Conservation (phyloP, 2,113 vertebrate genomes). For the Ptychochromis oligacanthus region DNA sequence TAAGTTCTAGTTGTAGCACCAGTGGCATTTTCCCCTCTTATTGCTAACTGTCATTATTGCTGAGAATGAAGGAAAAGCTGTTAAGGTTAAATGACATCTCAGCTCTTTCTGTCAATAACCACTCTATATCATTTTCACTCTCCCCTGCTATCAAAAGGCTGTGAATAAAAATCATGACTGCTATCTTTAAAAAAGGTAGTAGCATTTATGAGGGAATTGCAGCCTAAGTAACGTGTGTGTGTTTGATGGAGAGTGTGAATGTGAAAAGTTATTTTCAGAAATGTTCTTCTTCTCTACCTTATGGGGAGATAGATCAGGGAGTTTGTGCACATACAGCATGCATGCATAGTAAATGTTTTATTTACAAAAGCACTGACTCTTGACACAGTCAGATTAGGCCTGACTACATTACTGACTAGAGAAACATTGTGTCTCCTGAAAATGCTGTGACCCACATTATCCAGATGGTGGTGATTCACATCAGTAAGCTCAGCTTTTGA, state of each 20-base stretch:
- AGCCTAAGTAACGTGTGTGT: background rate
- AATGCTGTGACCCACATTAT: slow-evolving; percentile 51
- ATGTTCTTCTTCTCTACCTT: background rate
- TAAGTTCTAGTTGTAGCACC: background rate
- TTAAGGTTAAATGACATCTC: slow-evolving; percentile 24
- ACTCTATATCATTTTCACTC: slow-evolving; percentile 46
- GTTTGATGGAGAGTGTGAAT: background rate
- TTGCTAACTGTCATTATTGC: background rate
- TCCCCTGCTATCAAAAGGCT: slow-evolving; percentile 17
- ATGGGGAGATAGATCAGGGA: background rate
- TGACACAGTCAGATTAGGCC: background rate
- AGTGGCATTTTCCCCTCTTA: background rate
- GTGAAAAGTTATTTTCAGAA: background rate
- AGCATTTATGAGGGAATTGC: slow-evolving; percentile 7
- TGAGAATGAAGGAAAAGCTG: background rate
- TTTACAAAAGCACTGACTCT: slow-evolving; percentile 4
- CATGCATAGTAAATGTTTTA: background rate
- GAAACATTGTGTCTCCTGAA: slow-evolving; percentile 38
- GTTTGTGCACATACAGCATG: background rate
- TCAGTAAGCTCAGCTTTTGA: slow-evolving; percentile 59
- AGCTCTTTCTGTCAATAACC: slow-evolving; percentile 40
- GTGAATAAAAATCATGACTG: slow-evolving; percentile 17
- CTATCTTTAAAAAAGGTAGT: slow-evolving; percentile 18
- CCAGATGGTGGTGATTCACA: slow-evolving; percentile 69
- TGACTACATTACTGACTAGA: slow-evolving; percentile 3